Percentiles rank a stretch among this genome's conserved stretches.
These are phyloP conservation scores for Psittacus erithacus DNA, from an alignment of 2,113 vertebrate species.

Conservation along the genomic window DNA sequence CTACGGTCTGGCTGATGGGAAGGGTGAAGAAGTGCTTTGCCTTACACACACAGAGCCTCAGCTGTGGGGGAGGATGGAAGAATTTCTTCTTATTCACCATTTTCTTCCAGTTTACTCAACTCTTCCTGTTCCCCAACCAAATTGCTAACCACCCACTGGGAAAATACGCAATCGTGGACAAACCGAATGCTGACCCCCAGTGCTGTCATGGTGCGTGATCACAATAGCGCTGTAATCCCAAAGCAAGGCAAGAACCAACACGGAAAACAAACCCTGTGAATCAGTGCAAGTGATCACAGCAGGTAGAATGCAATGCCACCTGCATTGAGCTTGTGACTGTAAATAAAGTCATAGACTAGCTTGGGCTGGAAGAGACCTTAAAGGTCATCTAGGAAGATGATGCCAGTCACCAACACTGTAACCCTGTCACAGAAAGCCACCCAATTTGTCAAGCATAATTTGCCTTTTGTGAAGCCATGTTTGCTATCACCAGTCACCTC, in stretches of 20 bases:
- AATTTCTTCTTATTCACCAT: background rate
- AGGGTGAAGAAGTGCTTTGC: background rate
- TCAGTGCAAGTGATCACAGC: background rate
- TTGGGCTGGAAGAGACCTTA: background rate
- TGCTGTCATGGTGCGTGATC: background rate
- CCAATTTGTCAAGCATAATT: background rate
- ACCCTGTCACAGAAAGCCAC: background rate
- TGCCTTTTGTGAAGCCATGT: background rate
- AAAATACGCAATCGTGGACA: background rate
- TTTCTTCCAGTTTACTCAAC: background rate
- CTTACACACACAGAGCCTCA: background rate
- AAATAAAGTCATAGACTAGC: background rate
- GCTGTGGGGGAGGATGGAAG: background rate
- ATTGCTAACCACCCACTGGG: background rate
- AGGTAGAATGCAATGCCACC: background rate
- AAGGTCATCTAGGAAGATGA: background rate
- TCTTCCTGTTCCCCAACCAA: background rate
- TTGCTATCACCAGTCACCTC: background rate
- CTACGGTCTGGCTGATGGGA: background rate
- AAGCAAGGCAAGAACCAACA: background rate
- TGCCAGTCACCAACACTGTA: background rate
- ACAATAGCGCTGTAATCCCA: background rate
- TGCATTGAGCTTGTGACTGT: background rate
- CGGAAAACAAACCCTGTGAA: background rate
- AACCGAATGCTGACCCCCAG: background rate